These are phyloP conservation scores for Diarsia rubi DNA, from an alignment of 2,888 invertebrate genomes.

Conservation along the genomic window DNA sequence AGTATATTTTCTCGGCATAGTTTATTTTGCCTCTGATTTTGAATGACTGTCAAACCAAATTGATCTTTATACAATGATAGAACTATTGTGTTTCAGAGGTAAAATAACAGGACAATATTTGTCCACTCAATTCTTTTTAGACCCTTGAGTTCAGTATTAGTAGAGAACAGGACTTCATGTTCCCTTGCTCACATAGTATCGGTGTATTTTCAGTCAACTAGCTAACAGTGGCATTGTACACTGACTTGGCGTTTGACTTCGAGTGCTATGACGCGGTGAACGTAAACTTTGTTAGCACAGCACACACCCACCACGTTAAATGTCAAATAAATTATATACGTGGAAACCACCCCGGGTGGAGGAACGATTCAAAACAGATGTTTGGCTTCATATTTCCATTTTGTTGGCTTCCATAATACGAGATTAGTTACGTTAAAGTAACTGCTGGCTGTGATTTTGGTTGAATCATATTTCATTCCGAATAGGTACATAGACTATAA, in stretches of 20 bases:
- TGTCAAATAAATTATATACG: conserved; percentile 51
- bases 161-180: background rate
- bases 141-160: background rate
- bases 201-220: conserved; percentile 8
- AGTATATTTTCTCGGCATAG: background rate
- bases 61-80: background rate
- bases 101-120: background rate
- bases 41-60: background rate
- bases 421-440: conserved; percentile 28
- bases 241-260: conserved; percentile 45
- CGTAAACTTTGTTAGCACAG: conserved; percentile 49
- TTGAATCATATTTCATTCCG: background rate
- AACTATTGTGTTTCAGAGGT: background rate
- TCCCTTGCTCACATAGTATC: background rate
- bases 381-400: conserved; percentile 52
- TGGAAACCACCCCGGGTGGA: conserved; percentile 13
- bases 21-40: background rate
- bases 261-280: conserved; percentile 29
- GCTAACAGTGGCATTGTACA: background rate
- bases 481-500: conserved; percentile 2
- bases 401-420: conserved; percentile 40
- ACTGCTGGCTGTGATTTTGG: conserved; percentile 28
- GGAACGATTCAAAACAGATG: conserved; percentile 47
- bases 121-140: background rate
- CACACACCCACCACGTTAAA: conserved; percentile 50